phyloP scores from a whole-genome alignment of 2,888 invertebrate genomes.

The Chorisops tibialis region DNA sequence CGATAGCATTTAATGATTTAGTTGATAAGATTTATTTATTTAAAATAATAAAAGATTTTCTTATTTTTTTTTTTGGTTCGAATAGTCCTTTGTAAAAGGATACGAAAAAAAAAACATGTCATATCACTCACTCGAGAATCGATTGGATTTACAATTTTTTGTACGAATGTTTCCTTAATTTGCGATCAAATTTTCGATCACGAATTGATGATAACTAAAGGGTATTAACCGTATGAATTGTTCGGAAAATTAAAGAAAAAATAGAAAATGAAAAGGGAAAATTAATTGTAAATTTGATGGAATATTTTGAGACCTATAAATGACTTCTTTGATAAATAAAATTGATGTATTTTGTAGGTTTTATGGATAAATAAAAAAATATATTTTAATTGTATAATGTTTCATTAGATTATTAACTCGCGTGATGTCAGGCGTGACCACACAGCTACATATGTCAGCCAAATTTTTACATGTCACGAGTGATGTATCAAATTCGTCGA shows the following conservation, averaged over 20 bases:
- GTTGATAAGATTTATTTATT: slow-evolving; percentile 9
- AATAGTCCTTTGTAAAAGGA: neutral
- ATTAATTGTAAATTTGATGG: slow-evolving; percentile 4
- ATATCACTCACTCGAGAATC: neutral
- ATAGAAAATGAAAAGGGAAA: no score
- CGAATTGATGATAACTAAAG: slow-evolving; percentile 13
- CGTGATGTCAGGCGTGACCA: no score
- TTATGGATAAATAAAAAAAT: slow-evolving; percentile 15
- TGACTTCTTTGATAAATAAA: neutral
- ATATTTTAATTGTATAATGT: neutral
- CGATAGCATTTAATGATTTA: neutral
- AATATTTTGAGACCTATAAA: neutral
- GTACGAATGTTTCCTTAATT: slow-evolving; percentile 14
- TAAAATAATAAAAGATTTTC: neutral
- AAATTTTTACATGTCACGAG: no score
- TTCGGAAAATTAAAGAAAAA: neutral
- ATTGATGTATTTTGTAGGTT: slow-evolving; percentile 15
- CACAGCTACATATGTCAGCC: no score
- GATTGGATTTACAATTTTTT: slow-evolving; percentile 15
- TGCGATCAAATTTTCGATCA: slow-evolving; percentile 9
- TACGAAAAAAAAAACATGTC: neutral
- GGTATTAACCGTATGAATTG: neutral
- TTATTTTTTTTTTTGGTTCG: neutral
- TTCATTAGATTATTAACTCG: no score
- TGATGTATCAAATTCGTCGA: no score